A percentile compares a stretch with the other conserved stretches of the same genome.
phyloP scores from a whole-genome alignment of 2,797 vertebrate genomes.

The Carduelis carduelis region DNA sequence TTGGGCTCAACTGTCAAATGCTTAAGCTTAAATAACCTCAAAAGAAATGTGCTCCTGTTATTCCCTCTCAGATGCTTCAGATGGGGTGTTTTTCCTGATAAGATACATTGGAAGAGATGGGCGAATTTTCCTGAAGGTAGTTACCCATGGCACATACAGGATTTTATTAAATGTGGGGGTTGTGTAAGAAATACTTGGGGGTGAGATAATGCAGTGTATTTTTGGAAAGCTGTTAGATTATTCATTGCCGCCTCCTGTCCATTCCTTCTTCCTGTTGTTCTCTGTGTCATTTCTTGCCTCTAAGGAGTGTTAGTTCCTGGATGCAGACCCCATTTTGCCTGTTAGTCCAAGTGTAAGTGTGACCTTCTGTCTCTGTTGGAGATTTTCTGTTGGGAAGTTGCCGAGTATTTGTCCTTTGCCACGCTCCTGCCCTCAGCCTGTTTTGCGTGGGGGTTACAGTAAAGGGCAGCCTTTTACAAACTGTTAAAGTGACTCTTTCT shows the following conservation, averaged over 20 bases:
- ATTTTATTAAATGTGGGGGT: neutral
- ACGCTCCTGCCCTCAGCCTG: accelerated
- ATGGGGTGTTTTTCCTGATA: neutral
- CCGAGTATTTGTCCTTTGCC: neutral
- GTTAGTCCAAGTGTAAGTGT: neutral
- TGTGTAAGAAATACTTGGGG: neutral
- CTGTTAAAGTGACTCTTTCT: neutral
- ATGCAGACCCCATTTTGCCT: neutral
- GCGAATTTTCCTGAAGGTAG: neutral
- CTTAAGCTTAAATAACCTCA: neutral
- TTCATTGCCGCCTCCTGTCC: neutral
- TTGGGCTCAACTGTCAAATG: neutral
- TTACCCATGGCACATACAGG: accelerated
- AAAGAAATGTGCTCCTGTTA: neutral
- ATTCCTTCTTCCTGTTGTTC: neutral
- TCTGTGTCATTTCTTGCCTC: neutral
- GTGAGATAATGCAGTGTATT: neutral
- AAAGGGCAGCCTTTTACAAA: neutral
- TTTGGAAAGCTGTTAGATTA: constrained; percentile 1
- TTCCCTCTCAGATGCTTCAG: neutral
- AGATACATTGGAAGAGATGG: neutral
- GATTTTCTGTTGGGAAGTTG: neutral
- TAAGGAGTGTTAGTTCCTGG: neutral
- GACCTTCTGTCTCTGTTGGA: accelerated
- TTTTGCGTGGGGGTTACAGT: neutral